Base-by-base conservation (phyloP, 1,140 invertebrate species). In the Bombus confusus region DNA sequence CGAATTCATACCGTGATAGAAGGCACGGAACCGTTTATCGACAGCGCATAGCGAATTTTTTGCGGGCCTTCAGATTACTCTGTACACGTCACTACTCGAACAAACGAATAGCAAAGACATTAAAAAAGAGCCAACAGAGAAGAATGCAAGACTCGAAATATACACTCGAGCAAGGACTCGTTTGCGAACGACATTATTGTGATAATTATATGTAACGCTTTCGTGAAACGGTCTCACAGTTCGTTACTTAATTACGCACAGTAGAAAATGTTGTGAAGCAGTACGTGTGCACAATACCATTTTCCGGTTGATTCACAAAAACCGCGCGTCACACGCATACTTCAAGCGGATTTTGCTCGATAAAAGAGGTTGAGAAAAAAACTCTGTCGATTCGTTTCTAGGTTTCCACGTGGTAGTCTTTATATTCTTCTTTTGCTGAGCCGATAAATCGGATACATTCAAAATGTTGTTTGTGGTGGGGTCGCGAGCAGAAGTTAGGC, bases 61-160 rank as follows among this genome's bases (percentile, higher is more conserved):
- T 89, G 88, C 88, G 88, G 85, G 88, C 88, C 88, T 89, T 83
- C 88, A 89, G 79, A 79, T 86, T 88, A 89, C 88, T 88, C 83
- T 89, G 87, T 88, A 89, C 88, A 89, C 88, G 88, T 88, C 87
- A 88, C 88, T 88, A 88, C 88, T 87, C 68, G 85, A 87, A 75
- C 62, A 90, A 89, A 84, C 52, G 75, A 84, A 87, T 85, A 86
- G 87, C 39, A 80, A 88, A 82, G 59, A 87, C 59, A 52, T 3
- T 64, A 52, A 80, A 62, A 34, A 78, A 86, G 57, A 86, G 69
- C 52, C 52, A 86, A 86, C 72, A 81, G 83, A 88, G 80, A 86
- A 76, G 79, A 85, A 91, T 85, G 68, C 68, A 85, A 80, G 57
- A 73, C 83, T 86, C 85, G 80, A 83, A 62, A 71, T 66, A 71